Conservation (phyloP, 2,797 vertebrate genomes). For the Helicolenus hilgendorfi region DNA sequence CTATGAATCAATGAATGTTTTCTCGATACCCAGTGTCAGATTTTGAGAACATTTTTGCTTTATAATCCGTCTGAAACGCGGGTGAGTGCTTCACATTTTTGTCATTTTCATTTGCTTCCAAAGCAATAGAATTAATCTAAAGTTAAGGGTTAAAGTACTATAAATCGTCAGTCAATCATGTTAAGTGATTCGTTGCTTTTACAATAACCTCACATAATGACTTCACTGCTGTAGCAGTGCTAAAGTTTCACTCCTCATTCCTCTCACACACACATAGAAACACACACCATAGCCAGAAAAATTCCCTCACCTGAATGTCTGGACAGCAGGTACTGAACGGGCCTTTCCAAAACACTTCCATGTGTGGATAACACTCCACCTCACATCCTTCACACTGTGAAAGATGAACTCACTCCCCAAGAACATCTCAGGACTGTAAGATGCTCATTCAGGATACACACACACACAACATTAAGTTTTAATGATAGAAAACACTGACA, state of each 20-base stretch:
- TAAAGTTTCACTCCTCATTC: not conserved
- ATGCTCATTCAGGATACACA: too few species aligned
- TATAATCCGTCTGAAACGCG: not conserved
- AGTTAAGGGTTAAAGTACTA: not conserved
- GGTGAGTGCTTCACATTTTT: not conserved
- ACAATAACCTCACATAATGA: not conserved
- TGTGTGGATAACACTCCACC: slow-evolving; percentile 2
- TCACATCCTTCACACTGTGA: slow-evolving; percentile 10
- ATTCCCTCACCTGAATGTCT: not conserved
- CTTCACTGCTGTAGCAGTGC: not conserved
- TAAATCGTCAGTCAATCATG: not conserved
- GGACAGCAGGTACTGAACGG: slow-evolving; percentile 1
- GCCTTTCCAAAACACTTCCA: slow-evolving; percentile 4
- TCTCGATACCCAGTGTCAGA: not conserved
- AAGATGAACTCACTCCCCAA: not conserved
- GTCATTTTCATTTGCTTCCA: not conserved
- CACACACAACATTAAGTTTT: not conserved
- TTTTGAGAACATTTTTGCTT: not conserved
- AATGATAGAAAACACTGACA: not conserved
- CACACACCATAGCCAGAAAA: not conserved
- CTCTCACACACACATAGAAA: not conserved
- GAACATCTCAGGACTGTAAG: too few species aligned
- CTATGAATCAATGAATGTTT: not conserved
- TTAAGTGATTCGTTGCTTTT: slow-evolving; percentile 1
- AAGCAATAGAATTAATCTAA: not conserved